Conservation (phyloP, 2,113 vertebrate species). For the Hiodon alosoides region DNA sequence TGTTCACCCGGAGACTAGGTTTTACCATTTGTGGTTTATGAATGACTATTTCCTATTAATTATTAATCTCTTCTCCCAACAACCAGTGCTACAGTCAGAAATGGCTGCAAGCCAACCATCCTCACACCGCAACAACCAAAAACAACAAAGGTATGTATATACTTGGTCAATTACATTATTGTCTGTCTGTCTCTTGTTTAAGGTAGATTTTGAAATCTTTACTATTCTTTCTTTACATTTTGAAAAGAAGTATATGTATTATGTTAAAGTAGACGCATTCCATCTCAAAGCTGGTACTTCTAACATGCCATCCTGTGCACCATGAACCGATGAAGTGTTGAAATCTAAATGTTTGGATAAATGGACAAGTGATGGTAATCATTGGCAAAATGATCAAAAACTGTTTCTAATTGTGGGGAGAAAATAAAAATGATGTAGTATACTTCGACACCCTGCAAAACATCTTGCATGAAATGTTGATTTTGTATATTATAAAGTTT, state of each 20-base stretch:
- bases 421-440: too few relatives aligned
- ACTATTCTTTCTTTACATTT: slow-evolving; percentile 1
- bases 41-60: neutral
- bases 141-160: slow-evolving; percentile 25
- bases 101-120: slow-evolving; percentile 28
- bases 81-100: slow-evolving; percentile 13
- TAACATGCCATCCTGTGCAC: too few relatives aligned
- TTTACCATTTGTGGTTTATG: neutral
- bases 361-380: too few relatives aligned
- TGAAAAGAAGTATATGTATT: neutral
- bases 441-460: neutral
- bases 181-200: too few relatives aligned
- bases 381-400: too few relatives aligned
- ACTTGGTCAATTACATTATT: neutral
- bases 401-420: too few relatives aligned
- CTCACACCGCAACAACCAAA: slow-evolving; percentile 22
- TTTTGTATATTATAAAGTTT: neutral
- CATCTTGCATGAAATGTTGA: neutral
- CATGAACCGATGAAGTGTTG: too few relatives aligned
- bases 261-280: neutral
- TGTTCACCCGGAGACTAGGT: neutral
- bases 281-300: neutral
- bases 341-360: too few relatives aligned
- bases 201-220: too few relatives aligned
- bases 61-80: neutral